These are phyloP conservation scores for Ciconia stormi DNA, from an alignment of 2,113 vertebrate species.

Conservation along the genomic window DNA sequence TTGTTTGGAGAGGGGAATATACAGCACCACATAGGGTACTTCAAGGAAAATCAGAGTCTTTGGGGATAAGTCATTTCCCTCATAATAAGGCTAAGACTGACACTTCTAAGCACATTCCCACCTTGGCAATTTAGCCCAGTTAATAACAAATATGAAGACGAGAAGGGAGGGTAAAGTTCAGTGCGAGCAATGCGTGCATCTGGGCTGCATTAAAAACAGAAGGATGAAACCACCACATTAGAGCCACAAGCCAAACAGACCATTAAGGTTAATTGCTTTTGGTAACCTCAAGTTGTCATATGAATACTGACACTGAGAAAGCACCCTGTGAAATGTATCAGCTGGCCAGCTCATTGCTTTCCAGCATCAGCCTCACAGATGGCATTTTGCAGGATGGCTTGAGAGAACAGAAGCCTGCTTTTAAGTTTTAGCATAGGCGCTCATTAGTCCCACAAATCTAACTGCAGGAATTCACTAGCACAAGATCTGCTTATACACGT, in stretches of 20 bases:
- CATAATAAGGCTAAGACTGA: not conserved
- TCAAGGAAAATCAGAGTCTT: not conserved
- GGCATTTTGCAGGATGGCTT: not conserved
- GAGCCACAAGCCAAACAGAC: not conserved
- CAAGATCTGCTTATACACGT: not conserved
- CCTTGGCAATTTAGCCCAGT: not conserved
- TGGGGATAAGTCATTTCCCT: not conserved
- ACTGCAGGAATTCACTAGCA: not conserved
- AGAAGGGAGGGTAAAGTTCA: not conserved
- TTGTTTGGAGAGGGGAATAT: not conserved
- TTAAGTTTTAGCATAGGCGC: not conserved
- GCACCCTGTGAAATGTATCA: not conserved
- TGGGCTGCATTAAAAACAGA: not conserved
- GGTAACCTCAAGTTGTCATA: not conserved
- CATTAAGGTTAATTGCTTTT: slow-evolving; percentile 1
- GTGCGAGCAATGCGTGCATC: not conserved
- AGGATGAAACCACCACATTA: not conserved
- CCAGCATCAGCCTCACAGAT: not conserved
- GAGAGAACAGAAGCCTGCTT: not conserved
- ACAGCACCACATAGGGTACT: not conserved
- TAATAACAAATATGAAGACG: not conserved
- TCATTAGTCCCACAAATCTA: not conserved
- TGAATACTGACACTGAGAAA: not conserved
- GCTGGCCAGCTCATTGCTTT: not conserved
- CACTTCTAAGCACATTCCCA: not conserved